phyloP scores from a whole-genome alignment of 1,140 invertebrate species.

The Eriosoma lanigerum region DNA sequence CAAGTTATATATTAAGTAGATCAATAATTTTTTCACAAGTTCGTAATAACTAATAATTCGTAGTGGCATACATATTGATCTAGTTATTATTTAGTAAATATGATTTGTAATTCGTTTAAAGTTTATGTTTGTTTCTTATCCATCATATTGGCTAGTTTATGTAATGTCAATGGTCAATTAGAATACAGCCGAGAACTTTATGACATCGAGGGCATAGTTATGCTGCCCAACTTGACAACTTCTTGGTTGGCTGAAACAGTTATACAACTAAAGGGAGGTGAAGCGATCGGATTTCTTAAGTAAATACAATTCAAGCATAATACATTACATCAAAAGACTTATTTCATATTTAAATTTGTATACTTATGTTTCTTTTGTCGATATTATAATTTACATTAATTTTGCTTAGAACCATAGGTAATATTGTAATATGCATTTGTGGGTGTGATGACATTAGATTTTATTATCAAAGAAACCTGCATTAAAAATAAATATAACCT shows the following conservation, averaged over 20 bases:
- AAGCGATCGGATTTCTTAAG: slow-evolving; percentile 81
- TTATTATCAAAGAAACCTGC: too few relatives aligned
- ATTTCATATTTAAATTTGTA: too few relatives aligned
- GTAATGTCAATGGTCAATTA: background rate
- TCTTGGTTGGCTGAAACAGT: slow-evolving; percentile 76
- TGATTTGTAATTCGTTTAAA: slow-evolving; percentile 11
- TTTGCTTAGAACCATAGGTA: too few relatives aligned
- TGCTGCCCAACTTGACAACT: slow-evolving; percentile 66
- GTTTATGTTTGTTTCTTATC: background rate
- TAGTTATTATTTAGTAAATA: background rate
- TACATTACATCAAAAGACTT: too few relatives aligned
- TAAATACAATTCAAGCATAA: slow-evolving; percentile 56
- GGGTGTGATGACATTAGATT: too few relatives aligned
- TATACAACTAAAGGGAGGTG: slow-evolving; percentile 83
- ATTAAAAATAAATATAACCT: too few relatives aligned
- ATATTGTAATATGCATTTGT: too few relatives aligned
- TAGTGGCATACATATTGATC: too few relatives aligned
- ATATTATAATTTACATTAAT: too few relatives aligned
- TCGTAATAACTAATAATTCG: too few relatives aligned
- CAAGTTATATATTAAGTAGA: background rate
- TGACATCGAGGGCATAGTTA: slow-evolving; percentile 68
- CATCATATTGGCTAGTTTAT: background rate
- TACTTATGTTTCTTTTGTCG: too few relatives aligned
- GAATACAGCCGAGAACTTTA: slow-evolving; percentile 47
- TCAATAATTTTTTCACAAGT: background rate